Evolutionary conservation across 1,140 invertebrate species (phyloP), one percentile per base, ranked within the genome.

Genomic region (Agraylea sexmaculata): DNA sequence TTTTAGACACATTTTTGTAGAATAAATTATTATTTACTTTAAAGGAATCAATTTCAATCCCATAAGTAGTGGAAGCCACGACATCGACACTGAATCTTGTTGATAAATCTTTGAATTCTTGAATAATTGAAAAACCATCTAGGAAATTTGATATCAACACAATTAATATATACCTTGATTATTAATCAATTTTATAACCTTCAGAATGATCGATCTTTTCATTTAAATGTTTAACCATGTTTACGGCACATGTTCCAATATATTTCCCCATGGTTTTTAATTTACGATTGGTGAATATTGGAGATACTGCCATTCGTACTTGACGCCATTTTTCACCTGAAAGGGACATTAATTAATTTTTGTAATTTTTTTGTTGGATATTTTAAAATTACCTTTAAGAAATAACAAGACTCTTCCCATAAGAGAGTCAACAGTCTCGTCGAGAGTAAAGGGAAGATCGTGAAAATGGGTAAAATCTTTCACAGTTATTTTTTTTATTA

Each of bases 31-130:
- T 49, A 0, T 57, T 53, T 2, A 74, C 57, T n/a, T 57, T 58
- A 12, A 71, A 58, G 0, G 74, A 72, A 44, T 77, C 62, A 1
- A 73, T 62, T 46, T 72, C 61, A 3, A 75, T 53, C 0, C 74
- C 72, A 50, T 75, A 76, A 43, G 2, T 43, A 18, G 18, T 53
- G 15, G 46, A 43, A 28, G 46, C 46, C 13, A 47, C 41, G 11
- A 78, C 71, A 47, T 78, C 75, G 22, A 66, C 74, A 1, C 74
- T 67, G 37, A 67, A 75, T 2, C 68, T 60, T 0, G 66, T 62
- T 7, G 58, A 59, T 13, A 71, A 46, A 34, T 73, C 69, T 35
- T 68, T 71, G 29, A 64, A 49, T 19, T 74, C 69, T n/a, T n/a
- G n/a, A n/a, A n/a, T n/a, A n/a, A n/a, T n/a, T n/a, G n/a, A n/a